phyloP scores from a whole-genome alignment of 2,797 vertebrate genomes.

The Typhlichthys eigenmanni region DNA sequence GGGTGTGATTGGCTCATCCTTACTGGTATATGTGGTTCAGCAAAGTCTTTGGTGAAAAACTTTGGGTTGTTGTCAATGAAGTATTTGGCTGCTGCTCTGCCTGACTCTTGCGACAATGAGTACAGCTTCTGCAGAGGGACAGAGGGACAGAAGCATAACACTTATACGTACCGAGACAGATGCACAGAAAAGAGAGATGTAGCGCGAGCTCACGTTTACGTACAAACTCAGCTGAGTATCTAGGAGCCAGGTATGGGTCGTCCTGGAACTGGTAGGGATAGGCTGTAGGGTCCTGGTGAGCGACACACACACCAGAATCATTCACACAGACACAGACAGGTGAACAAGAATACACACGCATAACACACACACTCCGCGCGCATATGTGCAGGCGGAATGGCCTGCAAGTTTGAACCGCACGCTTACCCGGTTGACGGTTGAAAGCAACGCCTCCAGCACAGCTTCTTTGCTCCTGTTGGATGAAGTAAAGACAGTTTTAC shows the following conservation, averaged over 20 bases:
- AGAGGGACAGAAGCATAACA: slow-evolving; percentile 4
- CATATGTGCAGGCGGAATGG: not conserved
- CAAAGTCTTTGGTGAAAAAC: slow-evolving; percentile 88
- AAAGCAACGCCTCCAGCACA: slow-evolving; percentile 85
- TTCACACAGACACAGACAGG: not conserved
- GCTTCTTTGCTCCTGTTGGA: slow-evolving; percentile 85
- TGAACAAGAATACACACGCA: not conserved
- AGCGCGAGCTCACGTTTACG: slow-evolving; percentile 38
- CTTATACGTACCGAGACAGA: not conserved
- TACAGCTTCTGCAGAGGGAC: slow-evolving; percentile 76
- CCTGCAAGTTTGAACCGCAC: not conserved
- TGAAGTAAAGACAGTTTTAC: not conserved
- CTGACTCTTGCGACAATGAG: slow-evolving; percentile 86
- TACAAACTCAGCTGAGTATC: slow-evolving; percentile 79
- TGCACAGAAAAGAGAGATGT: not conserved
- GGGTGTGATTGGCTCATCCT: slow-evolving; percentile 47
- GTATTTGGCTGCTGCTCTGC: slow-evolving; percentile 86
- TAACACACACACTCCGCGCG: not conserved
- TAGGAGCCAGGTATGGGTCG: slow-evolving; percentile 87
- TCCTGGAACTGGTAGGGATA: slow-evolving; percentile 86
- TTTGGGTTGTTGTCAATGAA: slow-evolving; percentile 84
- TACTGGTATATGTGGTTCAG: slow-evolving; percentile 90
- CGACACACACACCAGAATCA: not conserved
- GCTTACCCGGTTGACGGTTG: slow-evolving; percentile 86
- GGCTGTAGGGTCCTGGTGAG: slow-evolving; percentile 85